Conservation (phyloP, 1,140 invertebrate genomes). For the Nasonia giraulti region DNA sequence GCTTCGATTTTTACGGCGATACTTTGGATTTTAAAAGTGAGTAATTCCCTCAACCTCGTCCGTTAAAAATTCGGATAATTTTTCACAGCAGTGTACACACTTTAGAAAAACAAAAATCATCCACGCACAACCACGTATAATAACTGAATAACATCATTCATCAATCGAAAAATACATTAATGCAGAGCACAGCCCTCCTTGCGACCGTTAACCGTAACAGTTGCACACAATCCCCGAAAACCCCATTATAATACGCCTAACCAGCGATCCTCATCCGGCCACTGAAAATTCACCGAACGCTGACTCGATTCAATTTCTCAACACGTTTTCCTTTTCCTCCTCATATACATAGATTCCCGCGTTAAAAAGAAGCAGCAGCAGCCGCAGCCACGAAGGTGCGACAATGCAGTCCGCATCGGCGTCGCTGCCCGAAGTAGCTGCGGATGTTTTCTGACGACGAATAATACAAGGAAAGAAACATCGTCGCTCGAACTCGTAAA, state of each 20-base stretch:
- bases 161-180: too few relatives aligned
- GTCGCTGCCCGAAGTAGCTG: background rate
- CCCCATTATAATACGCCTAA: background rate
- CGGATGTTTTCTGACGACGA: background rate
- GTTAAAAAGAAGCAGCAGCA: background rate
- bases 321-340: background rate
- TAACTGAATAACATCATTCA: too few relatives aligned
- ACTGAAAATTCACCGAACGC: background rate
- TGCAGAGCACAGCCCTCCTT: too few relatives aligned
- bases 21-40: constrained; percentile 46
- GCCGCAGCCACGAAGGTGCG: background rate
- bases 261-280: background rate
- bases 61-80: too few relatives aligned
- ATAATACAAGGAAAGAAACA: background rate
- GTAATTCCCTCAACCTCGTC: background rate
- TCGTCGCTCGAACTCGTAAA: background rate
- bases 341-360: background rate
- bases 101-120: too few relatives aligned
- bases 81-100: too few relatives aligned
- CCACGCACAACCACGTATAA: too few relatives aligned
- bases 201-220: too few relatives aligned
- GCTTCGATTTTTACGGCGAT: constrained; percentile 49
- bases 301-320: background rate
- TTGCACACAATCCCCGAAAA: too few relatives aligned
- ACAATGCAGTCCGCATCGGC: background rate